Base-by-base conservation (phyloP, 2,888 invertebrate genomes). In the Altica lythri region DNA sequence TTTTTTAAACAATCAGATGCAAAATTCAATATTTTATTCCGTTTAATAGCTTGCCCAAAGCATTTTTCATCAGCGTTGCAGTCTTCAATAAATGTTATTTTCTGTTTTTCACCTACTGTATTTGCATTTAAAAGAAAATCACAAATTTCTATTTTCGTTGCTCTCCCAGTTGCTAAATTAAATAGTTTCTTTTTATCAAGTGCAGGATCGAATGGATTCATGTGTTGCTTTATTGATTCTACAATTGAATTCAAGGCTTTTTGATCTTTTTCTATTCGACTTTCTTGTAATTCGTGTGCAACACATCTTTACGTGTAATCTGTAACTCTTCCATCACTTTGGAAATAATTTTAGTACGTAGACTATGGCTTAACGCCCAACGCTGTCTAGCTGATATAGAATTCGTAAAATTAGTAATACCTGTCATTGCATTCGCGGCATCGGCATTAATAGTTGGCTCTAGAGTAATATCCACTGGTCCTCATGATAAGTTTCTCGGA, bases 11-110 rank as follows among this genome's bases (percentile, higher is more conserved):
- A 53, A 17, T 53, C 46, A 4, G 40, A 38, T 14, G 40, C 29
- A 40, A 53, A 53, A 22, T 53, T 53, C 4, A 19, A 13, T 19
- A 51, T 49, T 43, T 40, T 47, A 34, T 47, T 47, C 5, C 43
- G 17, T 40, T 37, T 40, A 38, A 44, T 50, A 27, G 44, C 19
- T 19, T 18, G 10, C 3, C 2, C 19, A 16, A 45, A 45, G 25
- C 19, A 12, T 10, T 17, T 17, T 2, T 30, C 13, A 32, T 45
- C 18, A 12, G n/a, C 10, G 13, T 27, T 27, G 27, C 45, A 45
- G 16, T 16, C 45, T n/a, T 19, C 9, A 32, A 45, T 45, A 19
- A 32, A 45, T 17, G 9, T 19, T 8, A 4, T 16, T 29, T 43
- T 43, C 13, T 43, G 29, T 14, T 43, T 10, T 27, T 27, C 29